Base-by-base conservation (phyloP, 2,888 invertebrate species). In the Lordiphosa fenestrarum region DNA sequence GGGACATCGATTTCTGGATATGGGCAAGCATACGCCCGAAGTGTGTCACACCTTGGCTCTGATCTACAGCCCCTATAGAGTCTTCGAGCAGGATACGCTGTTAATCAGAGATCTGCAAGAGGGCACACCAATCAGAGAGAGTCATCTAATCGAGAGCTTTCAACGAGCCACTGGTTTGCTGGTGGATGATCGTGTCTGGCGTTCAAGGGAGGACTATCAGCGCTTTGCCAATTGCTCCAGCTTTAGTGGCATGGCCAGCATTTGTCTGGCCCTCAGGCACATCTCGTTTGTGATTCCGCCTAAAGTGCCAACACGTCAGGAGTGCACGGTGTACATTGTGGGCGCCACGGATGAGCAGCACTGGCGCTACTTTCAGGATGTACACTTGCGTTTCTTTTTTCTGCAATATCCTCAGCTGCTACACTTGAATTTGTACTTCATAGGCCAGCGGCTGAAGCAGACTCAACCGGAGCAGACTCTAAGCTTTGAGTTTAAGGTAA, bases 211-310 rank as follows among this genome's bases (percentile, higher is more conserved):
- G 6, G 67, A 71, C 4, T 88, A 83, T 67, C 70, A 84, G 40
- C 33, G 63, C 6, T 87, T 86, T 62, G 62, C 77, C 0, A 62
- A 66, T 4, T 82, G 73, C 4, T 81, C 85, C 4, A 78, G 81
- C 7, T 88, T 85, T 15, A 88, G 88, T 25, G 86, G 81, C 53
- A 73, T 88, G 12, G 75, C 62, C 12, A 83, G 84, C 9, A 63
- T 87, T 39, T 78, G 85, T 6, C 71, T 81, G 50, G 69, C 70
- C 0, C 30, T 87, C 0, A 54, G 66, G 1, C 46, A 75, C 12
- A 55, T 67, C 2, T 15, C 38, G 2, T 58, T 60, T 51, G 13
- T 30, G 30, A 3, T 30, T 3, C 4, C 4, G 37, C 53, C 3
- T 5, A 50, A 15, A 48, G 72, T 0, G 21, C 74, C 10, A 42